Base-by-base conservation (phyloP, 2,113 vertebrate genomes). In the Regulus satrapa region DNA sequence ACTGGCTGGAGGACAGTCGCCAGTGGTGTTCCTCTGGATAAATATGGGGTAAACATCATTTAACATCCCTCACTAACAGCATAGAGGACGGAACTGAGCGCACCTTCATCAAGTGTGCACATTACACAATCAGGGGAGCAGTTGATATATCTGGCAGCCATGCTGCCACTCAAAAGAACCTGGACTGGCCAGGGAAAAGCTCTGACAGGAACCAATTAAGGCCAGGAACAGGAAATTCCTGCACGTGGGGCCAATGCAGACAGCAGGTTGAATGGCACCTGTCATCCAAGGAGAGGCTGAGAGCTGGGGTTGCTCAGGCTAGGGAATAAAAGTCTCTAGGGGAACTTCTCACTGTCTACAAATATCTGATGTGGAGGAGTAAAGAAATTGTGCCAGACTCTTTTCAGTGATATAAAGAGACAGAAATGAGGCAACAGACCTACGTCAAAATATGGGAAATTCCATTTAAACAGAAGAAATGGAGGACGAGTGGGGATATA, bases 101-200 rank as follows among this genome's bases (percentile, higher is more conserved):
- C 52, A 34, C 19, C 24, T 21, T 9, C 29, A 46, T n/a, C 24
- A 10, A 59, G 28, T 2, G 45, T 40, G n/a, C 13, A 67, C 28
- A 12, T 12, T n/a, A 18, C n/a, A 45, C 45, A 14, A 4, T 7
- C 8, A 4, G 8, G 19, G 18, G 23, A 51, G 28, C 5, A 26
- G 36, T 0, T 16, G 14, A 36, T 14, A 4, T 3, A 18, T 16
- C n/a, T 81, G 59, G 29, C 24, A 29, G 16, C 41, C 16, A 4
- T 4, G 7, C 32, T 66, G 45, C 52, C 19, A 5, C 46, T 59
- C 68, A 45, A 32, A 59, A 9, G 24, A 4, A 46, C 13, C 3
- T 29, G 10, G 23, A 58, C 10, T n/a, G 38, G 10, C 15, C 45
- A 28, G 3, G 10, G 23, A 32, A n/a, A 52, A 51, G 4, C 5